Conservation (phyloP, 2,797 vertebrate genomes). For the Glyptemys insculpta region DNA sequence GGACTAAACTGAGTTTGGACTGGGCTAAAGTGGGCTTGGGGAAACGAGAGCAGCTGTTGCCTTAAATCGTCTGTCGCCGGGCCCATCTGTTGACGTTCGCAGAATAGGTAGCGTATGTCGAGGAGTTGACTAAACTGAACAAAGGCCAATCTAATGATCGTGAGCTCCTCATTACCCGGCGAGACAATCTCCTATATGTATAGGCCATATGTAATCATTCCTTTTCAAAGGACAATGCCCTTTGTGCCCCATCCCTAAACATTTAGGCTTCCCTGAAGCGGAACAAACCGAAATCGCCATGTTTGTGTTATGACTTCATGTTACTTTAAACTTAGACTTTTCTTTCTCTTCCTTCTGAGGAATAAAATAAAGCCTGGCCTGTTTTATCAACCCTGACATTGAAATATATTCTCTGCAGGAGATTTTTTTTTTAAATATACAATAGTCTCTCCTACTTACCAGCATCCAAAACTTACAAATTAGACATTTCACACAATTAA, state of each 20-base stretch:
- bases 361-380: neutral
- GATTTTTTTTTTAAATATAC: neutral
- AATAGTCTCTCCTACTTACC: neutral
- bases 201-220: constrained; percentile 93
- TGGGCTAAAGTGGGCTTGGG: constrained; percentile 22
- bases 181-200: constrained; percentile 91
- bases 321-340: constrained; percentile 34
- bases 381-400: neutral
- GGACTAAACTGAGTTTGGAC: neutral
- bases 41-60: constrained; percentile 90
- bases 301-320: constrained; percentile 39
- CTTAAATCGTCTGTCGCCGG: constrained; percentile 90
- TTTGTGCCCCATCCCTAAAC: constrained; percentile 81
- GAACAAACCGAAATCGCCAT: constrained; percentile 75
- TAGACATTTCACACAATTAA: neutral
- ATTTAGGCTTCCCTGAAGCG: constrained; percentile 78
- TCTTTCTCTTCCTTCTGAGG: neutral
- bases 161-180: constrained; percentile 88
- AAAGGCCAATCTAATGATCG: constrained; percentile 85
- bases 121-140: constrained; percentile 88
- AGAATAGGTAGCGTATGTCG: constrained; percentile 94
- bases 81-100: constrained; percentile 96
- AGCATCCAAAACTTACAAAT: rapidly evolving
- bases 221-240: constrained; percentile 92
- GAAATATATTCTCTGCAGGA: neutral